Base-by-base conservation (phyloP, 2,888 invertebrate genomes). In the Brachyptera putata region DNA sequence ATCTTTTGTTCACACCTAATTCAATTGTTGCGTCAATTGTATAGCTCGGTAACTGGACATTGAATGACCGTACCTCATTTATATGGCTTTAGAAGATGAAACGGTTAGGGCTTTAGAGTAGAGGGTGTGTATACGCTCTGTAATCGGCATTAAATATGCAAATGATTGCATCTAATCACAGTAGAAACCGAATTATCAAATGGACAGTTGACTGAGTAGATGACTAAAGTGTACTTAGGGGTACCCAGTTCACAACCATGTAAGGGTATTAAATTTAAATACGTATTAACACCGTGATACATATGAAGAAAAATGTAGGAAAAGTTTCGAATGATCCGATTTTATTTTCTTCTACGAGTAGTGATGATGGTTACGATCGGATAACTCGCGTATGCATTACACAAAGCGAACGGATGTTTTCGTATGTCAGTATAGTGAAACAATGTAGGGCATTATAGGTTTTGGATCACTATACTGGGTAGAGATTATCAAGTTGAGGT, bases 101-200 rank as follows among this genome's bases (percentile, higher is more conserved):
- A 50, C 26, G 22, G 24, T 14, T 14, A 4, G 43, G 36, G 53
- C 53, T 53, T 30, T 36, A 36, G 7, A 30, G 30, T 7, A 30
- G 30, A n/a, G n/a, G n/a, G 25, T 26, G 49, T 26, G 26, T 24
- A 25, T 16, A 16, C 24, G 26, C 16, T 13, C 46, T 13, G 50
- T 50, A 50, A 50, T 50, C 53, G 53, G 36, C 36, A 36, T 53
- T 36, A 34, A 16, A 53, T 53, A 53, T 53, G 53, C 53, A 53
- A 53, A 53, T 53, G 1, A 36, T 53, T 36, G 16, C 36, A 22
- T 53, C 53, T 53, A 53, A 53, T 53, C 53, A 53, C 53, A 36
- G 22, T n/a, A 36, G 30, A 36, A 13, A 18, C 26, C 24, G 53
- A 11, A 53, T 53, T 53, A 53, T 36, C 16, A 9, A 46, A 7